Conservation (phyloP, 1,140 invertebrate genomes). For the Galleria mellonella region DNA sequence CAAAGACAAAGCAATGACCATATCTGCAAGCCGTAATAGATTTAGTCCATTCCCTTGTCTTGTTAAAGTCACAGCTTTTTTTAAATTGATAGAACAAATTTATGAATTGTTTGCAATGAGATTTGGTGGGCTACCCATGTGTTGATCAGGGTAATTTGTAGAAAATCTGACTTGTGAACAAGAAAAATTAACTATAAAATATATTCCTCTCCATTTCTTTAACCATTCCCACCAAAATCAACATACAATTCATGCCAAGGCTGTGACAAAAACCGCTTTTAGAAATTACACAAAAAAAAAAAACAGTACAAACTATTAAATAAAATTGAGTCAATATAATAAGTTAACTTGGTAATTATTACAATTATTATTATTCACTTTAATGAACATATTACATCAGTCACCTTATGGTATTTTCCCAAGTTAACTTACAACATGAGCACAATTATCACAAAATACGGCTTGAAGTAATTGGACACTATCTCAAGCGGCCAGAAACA, state of each 20-base stretch:
- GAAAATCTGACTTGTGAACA: conserved; percentile 9
- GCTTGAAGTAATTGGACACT: conserved; percentile 43
- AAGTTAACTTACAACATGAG: conserved; percentile 1
- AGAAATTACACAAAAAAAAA: conserved; percentile 5
- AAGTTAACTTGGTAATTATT: conserved; percentile 5
- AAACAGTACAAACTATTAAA: conserved; percentile 11
- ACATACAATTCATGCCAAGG: not conserved
- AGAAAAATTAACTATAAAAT: conserved; percentile 24
- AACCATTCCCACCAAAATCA: not conserved
- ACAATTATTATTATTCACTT: conserved; percentile 2
- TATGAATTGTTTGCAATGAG: no score
- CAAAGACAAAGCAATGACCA: conserved; percentile 46
- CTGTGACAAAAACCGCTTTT: conserved; percentile 30
- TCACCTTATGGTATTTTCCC: conserved; percentile 2
- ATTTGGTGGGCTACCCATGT: no score
- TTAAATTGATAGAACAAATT: not conserved
- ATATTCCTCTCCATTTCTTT: conserved; percentile 11
- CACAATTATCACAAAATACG: conserved; percentile 16
- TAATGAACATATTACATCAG: conserved; percentile 5
- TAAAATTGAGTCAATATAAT: conserved; percentile 11
- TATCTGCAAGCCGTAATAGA: conserved; percentile 53
- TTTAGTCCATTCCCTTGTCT: conserved; percentile 45
- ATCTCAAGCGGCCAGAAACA: conserved; percentile 62
- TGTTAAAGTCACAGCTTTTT: conserved; percentile 48
- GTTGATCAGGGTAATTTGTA: not conserved